Evolutionary conservation across 2,113 vertebrate species (phyloP), one percentile per base, ranked within the genome.

Genomic region (Ptyas mucosa): DNA sequence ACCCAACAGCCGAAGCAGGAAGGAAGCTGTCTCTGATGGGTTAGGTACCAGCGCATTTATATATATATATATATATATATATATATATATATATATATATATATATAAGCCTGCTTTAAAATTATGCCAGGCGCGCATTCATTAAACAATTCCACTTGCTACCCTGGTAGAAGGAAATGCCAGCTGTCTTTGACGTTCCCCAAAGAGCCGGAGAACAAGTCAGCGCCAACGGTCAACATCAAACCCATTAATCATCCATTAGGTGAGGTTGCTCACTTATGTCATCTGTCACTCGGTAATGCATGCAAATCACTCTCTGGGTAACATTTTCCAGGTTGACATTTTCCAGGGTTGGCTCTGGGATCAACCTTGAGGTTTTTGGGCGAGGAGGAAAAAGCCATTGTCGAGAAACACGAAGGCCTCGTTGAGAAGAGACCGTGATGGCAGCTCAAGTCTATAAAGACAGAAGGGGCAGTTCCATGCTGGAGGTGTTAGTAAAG

Each of bases 221-320:
- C 95, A 94, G 95, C 93, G 94, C 95, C 85, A 90, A 94, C 94
- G 95, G 97, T 96, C 96, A 97, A 90, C 94, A 95, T 95, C 96
- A 96, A 95, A 95, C 97, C 97, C 97, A 97, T 98, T 97, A 97
- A 97, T 97, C 97, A 97, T 97, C 97, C 96, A 97, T 97, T 96
- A 97, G 96, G 92, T 0, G 88, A 95, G 96, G 94, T 94, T 96
- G 94, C 95, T 95, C 94, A 91, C 95, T 96, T 94, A 94, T 97
- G 97, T 97, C 97, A 97, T 93, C 95, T 96, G 96, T 97, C 97
- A 96, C 96, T 97, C 96, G 92, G 94, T 96, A 96, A 97, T 93
- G 94, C 96, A 97, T 97, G 97, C 97, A 97, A 97, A 98, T 97
- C 95, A 96, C 94, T 96, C 95, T 94, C 94, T 96, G 93, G 96